These are phyloP conservation scores for Triplophysa bombifrons DNA, from an alignment of 2,797 vertebrate species.

Conservation along the genomic window DNA sequence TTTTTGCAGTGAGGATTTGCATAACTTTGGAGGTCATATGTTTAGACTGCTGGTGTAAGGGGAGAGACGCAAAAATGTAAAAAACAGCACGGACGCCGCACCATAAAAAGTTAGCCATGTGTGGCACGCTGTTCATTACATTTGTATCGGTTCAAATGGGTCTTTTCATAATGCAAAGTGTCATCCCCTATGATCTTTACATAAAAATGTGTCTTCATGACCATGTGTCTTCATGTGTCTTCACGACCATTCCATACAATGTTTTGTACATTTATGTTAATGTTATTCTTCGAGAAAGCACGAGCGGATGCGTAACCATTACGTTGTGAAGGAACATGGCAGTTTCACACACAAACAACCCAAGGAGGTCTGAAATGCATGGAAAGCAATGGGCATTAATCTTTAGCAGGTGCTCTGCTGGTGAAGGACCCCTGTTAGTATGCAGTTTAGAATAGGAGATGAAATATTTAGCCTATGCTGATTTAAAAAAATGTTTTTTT, in stretches of 20 bases:
- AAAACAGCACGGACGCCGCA: no score
- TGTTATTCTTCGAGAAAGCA: background rate
- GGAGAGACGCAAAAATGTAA: background rate
- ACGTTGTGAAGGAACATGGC: background rate
- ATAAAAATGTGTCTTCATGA: background rate
- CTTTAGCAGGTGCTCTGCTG: background rate
- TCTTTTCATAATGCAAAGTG: background rate
- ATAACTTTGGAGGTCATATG: constrained; percentile 35
- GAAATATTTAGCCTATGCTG: background rate
- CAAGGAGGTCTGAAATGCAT: background rate
- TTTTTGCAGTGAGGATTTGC: constrained; percentile 43
- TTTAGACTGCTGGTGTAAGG: constrained; percentile 4
- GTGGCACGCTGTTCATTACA: background rate
- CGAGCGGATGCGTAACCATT: background rate
- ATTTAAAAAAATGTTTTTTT: no score
- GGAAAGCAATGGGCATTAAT: background rate
- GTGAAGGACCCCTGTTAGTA: background rate
- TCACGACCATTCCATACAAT: background rate
- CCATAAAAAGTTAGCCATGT: constrained; percentile 9
- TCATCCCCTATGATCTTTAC: background rate
- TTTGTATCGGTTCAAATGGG: background rate
- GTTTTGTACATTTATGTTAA: background rate
- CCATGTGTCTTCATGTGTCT: background rate
- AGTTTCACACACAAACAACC: background rate
- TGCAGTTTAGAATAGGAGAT: background rate